A percentile compares a stretch with the other conserved stretches of the same genome.
Conservation (phyloP, 2,888 invertebrate genomes). For the Drosophila pseudotalamancana region DNA sequence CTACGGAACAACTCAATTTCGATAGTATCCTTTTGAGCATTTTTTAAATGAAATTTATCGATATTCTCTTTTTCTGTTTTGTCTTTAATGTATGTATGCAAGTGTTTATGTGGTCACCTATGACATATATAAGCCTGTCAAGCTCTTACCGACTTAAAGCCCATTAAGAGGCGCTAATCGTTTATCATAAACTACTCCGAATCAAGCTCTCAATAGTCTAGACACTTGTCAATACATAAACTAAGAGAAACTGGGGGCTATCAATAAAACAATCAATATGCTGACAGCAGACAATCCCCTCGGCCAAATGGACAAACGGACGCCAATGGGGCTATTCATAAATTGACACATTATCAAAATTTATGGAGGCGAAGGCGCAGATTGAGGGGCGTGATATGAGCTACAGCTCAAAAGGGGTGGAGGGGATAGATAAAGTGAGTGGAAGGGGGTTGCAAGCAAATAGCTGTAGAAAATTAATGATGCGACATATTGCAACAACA, state of each 20-base stretch:
- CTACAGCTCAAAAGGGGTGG: slow-evolving; percentile 3
- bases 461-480: slow-evolving; percentile 76
- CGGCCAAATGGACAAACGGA: slow-evolving; percentile 42
- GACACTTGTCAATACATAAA: slow-evolving; percentile 54
- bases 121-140: neutral
- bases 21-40: too few relatives aligned
- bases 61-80: too few relatives aligned
- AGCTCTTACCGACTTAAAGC: neutral
- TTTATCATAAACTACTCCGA: slow-evolving; percentile 12
- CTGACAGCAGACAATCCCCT: slow-evolving; percentile 70
- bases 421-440: neutral
- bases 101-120: neutral
- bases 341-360: slow-evolving; percentile 80
- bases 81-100: neutral
- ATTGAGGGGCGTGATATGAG: slow-evolving; percentile 66
- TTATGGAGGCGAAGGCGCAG: slow-evolving; percentile 55
- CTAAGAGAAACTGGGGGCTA: slow-evolving; percentile 16
- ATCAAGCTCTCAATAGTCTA: slow-evolving; percentile 31
- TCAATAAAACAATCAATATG: slow-evolving; percentile 80
- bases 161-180: slow-evolving; percentile 10
- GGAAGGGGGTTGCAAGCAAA: slow-evolving; percentile 58
- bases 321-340: slow-evolving; percentile 66
- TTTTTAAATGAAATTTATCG: too few relatives aligned
- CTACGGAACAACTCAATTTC: too few relatives aligned
- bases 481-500: slow-evolving; percentile 65